Conservation (phyloP, 2,113 vertebrate species). For the Turdus rufiventris region DNA sequence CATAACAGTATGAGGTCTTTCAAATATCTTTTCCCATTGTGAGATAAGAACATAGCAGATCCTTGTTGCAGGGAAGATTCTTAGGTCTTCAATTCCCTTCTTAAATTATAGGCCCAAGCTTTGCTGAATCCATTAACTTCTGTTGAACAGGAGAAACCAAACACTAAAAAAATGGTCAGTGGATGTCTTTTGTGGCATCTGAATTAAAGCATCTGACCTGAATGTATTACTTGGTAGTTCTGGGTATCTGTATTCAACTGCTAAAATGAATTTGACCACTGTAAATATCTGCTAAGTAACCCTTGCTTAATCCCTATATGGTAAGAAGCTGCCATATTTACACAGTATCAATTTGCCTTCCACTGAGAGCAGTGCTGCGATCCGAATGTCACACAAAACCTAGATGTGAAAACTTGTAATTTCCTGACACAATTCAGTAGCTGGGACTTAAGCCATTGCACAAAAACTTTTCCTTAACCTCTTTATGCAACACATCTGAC, state of each 20-base stretch:
- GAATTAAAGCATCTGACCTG: neutral
- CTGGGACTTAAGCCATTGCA: neutral
- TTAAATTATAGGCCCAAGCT: neutral
- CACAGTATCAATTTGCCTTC: neutral
- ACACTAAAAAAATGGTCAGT: neutral
- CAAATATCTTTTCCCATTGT: neutral
- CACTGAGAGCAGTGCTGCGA: neutral
- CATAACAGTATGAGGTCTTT: neutral
- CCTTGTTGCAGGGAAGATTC: neutral
- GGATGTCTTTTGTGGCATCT: neutral
- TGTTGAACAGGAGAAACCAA: neutral
- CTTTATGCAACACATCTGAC: neutral
- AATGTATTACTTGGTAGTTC: neutral
- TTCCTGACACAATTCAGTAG: neutral
- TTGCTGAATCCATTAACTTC: neutral
- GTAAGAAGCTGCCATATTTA: conserved; percentile 14
- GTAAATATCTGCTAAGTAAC: neutral
- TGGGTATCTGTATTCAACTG: neutral
- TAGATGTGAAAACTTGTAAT: neutral
- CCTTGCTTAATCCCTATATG: neutral
- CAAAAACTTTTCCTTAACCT: neutral
- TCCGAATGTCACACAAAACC: neutral
- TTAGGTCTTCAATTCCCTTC: neutral
- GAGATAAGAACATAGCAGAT: neutral
- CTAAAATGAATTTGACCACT: neutral